phyloP scores from a whole-genome alignment of 2,888 invertebrate species.

The Dryocosmus kuriphilus region DNA sequence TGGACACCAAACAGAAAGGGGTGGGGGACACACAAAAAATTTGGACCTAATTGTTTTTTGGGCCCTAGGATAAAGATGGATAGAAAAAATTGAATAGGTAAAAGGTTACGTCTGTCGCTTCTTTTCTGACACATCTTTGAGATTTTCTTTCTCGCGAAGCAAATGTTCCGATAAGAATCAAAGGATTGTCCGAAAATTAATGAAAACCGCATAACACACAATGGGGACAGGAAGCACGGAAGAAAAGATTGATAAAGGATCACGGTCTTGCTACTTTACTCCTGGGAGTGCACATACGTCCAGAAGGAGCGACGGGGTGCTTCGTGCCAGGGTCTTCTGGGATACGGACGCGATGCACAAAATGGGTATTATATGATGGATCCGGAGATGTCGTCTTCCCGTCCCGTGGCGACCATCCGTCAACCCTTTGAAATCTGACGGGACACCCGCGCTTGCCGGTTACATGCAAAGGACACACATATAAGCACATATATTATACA shows the following conservation, averaged over 20 bases:
- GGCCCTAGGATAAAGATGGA: no score
- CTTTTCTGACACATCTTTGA: background rate
- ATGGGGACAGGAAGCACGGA: background rate
- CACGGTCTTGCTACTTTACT: slow-evolving; percentile 9
- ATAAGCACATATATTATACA: slow-evolving; percentile 18
- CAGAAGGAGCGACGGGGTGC: slow-evolving; percentile 3
- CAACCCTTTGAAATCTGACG: slow-evolving; percentile 74
- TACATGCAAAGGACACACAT: slow-evolving; percentile 6
- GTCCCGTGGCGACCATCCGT: slow-evolving; percentile 76
- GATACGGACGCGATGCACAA: slow-evolving; percentile 55
- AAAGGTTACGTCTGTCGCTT: background rate
- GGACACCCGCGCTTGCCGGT: slow-evolving; percentile 56
- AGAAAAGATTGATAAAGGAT: slow-evolving; percentile 31
- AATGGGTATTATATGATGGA: slow-evolving; percentile 73
- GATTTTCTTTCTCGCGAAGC: background rate
- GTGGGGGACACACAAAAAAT: no score
- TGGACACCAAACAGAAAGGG: no score
- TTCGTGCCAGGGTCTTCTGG: background rate
- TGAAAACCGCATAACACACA: slow-evolving; percentile 7
- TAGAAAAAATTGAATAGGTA: no score
- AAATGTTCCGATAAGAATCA: slow-evolving; percentile 4
- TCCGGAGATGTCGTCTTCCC: slow-evolving; percentile 70
- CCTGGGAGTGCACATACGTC: background rate
- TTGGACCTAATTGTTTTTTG: no score
- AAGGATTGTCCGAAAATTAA: background rate